Conservation (phyloP, 2,888 invertebrate species). For the Papilio demoleus region DNA sequence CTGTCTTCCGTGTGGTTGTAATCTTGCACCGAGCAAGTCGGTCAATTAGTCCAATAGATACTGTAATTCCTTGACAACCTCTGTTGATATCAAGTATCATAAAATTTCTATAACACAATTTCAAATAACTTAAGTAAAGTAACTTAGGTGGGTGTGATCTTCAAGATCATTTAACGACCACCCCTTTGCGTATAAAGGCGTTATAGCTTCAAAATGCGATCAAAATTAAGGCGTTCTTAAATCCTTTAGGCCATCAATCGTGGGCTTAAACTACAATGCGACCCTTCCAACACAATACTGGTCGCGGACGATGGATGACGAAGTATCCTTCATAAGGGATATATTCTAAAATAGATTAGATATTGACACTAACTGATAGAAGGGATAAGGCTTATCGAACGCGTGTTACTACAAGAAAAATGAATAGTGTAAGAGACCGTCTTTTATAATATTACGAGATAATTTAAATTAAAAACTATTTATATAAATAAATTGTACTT, state of each 20-base stretch:
- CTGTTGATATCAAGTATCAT: no score
- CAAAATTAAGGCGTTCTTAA: conserved; percentile 68
- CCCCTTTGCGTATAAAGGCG: conserved; percentile 52
- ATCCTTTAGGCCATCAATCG: conserved; percentile 69
- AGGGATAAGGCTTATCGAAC: not conserved
- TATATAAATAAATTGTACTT: no score
- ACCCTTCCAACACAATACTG: conserved; percentile 52
- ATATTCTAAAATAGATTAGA: conserved; percentile 25
- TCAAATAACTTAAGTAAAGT: no score
- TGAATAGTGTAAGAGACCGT: not conserved
- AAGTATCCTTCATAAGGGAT: conserved; percentile 30
- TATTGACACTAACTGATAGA: conserved; percentile 16
- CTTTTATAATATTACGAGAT: no score
- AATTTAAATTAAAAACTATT: no score
- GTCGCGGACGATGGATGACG: conserved; percentile 49
- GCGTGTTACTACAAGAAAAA: not conserved
- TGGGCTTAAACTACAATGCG: conserved; percentile 57
- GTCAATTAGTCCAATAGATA: no score
- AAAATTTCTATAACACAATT: no score
- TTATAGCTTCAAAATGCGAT: conserved; percentile 48
- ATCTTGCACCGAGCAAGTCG: no score
- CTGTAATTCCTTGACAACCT: no score
- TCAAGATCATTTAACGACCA: conserved; percentile 42
- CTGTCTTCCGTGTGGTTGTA: no score
- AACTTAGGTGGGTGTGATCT: not conserved